Evolutionary conservation across 1,140 invertebrate genomes (phyloP).

Genomic region (Megathymus violae): DNA sequence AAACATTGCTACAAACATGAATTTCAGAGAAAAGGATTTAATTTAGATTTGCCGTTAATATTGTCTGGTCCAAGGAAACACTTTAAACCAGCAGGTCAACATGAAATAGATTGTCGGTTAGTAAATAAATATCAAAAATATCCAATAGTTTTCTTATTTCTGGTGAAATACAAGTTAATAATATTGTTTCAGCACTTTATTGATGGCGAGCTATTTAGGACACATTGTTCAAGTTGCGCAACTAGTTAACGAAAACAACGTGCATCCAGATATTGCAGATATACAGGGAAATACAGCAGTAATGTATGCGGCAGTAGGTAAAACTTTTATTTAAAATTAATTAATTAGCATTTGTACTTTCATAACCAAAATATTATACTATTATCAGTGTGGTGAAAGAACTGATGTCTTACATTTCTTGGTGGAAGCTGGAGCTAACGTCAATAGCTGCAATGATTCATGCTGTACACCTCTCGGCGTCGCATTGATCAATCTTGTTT

Average conservation of each 20-base stretch:
- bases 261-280: constrained; percentile 80
- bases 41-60: constrained; percentile 47
- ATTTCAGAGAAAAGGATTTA: constrained; percentile 40
- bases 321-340: constrained; percentile 2
- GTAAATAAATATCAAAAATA: constrained; percentile 4
- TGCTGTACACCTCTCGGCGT: constrained; percentile 79
- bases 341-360: too few species aligned
- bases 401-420: constrained; percentile 65
- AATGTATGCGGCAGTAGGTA: constrained; percentile 79
- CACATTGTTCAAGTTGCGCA: constrained; percentile 58
- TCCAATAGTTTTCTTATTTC: background rate
- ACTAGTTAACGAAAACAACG: constrained; percentile 63
- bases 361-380: too few species aligned
- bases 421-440: constrained; percentile 74
- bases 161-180: background rate
- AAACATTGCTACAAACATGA: constrained; percentile 67
- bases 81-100: constrained; percentile 55
- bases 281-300: constrained; percentile 78
- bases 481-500: constrained; percentile 68
- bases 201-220: constrained; percentile 69
- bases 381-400: constrained; percentile 62
- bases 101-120: constrained; percentile 69
- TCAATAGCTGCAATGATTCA: constrained; percentile 80
- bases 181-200: constrained; percentile 48
- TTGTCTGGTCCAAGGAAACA: constrained; percentile 53